Percentiles rank a stretch among this genome's conserved stretches.
phyloP scores from a whole-genome alignment of 2,113 vertebrate genomes.

The Scomber scombrus region DNA sequence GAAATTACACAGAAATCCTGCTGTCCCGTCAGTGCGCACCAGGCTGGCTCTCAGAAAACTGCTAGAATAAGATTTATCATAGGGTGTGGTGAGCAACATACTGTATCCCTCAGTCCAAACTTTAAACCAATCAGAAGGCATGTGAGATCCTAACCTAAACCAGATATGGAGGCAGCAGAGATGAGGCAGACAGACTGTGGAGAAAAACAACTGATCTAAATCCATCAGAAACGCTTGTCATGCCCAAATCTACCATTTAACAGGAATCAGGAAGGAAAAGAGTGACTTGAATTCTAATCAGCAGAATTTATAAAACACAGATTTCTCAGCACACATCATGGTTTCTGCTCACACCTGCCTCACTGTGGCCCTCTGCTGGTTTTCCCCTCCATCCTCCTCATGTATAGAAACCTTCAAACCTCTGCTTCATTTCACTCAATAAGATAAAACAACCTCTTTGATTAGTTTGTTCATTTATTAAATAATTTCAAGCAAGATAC shows the following conservation, averaged over 20 bases:
- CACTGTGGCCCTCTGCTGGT: conserved; percentile 46
- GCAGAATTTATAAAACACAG: neutral
- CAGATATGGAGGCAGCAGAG: conserved; percentile 40
- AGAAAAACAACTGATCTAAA: neutral
- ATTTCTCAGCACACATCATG: neutral
- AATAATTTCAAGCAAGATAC: conserved; percentile 79
- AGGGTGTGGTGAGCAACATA: conserved; percentile 59
- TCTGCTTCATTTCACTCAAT: neutral
- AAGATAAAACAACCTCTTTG: neutral
- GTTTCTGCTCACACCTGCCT: conserved; percentile 1
- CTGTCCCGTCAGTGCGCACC: neutral
- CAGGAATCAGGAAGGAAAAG: neutral
- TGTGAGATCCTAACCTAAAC: conserved; percentile 54
- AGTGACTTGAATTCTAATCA: conserved; percentile 18
- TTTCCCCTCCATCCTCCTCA: neutral
- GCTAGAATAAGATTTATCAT: conserved; percentile 49
- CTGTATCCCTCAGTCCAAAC: neutral
- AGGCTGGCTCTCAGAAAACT: conserved; percentile 27
- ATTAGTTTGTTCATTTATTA: conserved; percentile 79
- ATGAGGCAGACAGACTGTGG: neutral
- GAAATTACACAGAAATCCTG: neutral
- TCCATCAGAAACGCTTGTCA: neutral
- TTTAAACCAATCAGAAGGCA: conserved; percentile 55
- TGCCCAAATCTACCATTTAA: neutral
- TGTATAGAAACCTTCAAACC: neutral